phyloP scores from a whole-genome alignment of 2,113 vertebrate genomes.

The Ptilonorhynchus violaceus region DNA sequence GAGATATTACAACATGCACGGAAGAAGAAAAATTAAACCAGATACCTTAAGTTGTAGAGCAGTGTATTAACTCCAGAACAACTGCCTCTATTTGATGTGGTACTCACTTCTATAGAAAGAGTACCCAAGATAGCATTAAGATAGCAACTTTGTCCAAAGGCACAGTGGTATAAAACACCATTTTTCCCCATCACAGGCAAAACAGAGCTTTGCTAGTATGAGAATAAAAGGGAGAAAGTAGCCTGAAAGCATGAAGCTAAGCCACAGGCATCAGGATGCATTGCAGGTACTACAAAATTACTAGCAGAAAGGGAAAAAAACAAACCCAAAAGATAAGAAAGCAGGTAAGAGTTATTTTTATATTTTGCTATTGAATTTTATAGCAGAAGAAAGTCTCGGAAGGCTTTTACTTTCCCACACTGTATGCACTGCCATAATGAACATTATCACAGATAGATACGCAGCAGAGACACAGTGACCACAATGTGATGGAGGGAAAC shows the following conservation, averaged over 20 bases:
- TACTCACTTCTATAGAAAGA: neutral
- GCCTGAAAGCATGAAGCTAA: neutral
- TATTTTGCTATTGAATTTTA: neutral
- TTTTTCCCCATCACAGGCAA: neutral
- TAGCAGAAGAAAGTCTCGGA: neutral
- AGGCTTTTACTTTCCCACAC: neutral
- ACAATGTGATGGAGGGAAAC: neutral
- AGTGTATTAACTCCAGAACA: neutral
- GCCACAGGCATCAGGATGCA: neutral
- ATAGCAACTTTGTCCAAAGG: neutral
- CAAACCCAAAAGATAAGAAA: neutral
- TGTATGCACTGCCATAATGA: neutral
- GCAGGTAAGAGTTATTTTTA: neutral
- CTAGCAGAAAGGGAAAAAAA: neutral
- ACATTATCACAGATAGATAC: neutral
- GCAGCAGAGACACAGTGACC: neutral
- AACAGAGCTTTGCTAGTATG: neutral
- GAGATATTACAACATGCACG: neutral
- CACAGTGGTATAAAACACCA: neutral
- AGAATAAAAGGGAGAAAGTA: neutral
- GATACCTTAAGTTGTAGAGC: neutral
- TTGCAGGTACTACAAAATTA: neutral
- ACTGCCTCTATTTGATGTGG: neutral
- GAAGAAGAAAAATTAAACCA: neutral
- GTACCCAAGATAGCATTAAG: neutral